These are phyloP conservation scores for Lithophane socia DNA, from an alignment of 2,888 invertebrate species.

Conservation along the genomic window DNA sequence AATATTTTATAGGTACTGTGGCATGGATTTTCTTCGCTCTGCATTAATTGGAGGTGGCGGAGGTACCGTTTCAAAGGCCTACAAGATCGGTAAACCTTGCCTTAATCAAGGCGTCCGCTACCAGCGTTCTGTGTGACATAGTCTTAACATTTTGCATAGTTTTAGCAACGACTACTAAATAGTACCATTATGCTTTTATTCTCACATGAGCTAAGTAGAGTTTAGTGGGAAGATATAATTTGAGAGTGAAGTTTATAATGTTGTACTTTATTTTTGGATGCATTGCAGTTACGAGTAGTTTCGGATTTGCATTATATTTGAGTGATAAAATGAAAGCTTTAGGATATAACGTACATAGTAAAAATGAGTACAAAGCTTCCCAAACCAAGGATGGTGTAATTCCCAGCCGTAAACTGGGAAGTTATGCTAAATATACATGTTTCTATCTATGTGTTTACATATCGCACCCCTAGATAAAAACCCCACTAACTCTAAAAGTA, in stretches of 20 bases:
- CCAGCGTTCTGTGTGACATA: slow-evolving; percentile 1
- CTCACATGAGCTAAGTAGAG: slow-evolving; percentile 25
- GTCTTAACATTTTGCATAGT: slow-evolving; percentile 30
- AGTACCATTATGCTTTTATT: slow-evolving; percentile 46
- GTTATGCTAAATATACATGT: neutral
- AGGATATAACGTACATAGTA: neutral
- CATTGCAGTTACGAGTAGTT: slow-evolving; percentile 9
- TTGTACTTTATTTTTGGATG: slow-evolving; percentile 11
- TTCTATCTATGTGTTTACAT: neutral
- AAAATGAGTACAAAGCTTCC: neutral
- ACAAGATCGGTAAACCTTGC: too few species aligned
- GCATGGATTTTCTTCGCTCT: too few species aligned
- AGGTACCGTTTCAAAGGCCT: too few species aligned
- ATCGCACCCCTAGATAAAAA: too few species aligned
- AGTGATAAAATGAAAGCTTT: neutral
- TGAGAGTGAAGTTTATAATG: neutral
- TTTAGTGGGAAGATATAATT: slow-evolving; percentile 35
- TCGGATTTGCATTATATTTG: neutral
- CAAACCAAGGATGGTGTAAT: neutral
- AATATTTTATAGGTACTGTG: too few species aligned
- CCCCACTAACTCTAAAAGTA: too few species aligned
- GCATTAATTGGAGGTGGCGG: too few species aligned
- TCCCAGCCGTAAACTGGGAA: neutral
- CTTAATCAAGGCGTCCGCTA: neutral
- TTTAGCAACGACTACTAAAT: slow-evolving; percentile 50